These are phyloP conservation scores for Scomber scombrus DNA, from an alignment of 2,113 vertebrate genomes.

Conservation along the genomic window DNA sequence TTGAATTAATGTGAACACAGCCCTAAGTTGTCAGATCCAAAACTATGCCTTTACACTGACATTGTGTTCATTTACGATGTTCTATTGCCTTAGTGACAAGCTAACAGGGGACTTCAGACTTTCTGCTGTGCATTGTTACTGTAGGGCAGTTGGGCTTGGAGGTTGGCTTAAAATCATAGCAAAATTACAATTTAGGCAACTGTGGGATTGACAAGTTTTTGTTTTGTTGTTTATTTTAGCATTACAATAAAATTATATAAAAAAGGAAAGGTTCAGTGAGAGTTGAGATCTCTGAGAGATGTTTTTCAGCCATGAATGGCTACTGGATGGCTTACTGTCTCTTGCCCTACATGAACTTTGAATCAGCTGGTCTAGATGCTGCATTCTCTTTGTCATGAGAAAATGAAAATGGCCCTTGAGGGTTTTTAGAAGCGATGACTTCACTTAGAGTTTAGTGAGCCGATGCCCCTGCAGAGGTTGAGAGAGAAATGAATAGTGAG, in stretches of 20 bases:
- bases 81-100: background rate
- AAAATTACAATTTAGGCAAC: background rate
- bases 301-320: background rate
- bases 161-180: background rate
- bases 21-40: too few species aligned
- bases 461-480: slow-evolving; percentile 7
- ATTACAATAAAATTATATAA: background rate
- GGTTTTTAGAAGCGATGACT: background rate
- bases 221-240: too few species aligned
- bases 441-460: slow-evolving; percentile 21
- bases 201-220: background rate
- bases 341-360: slow-evolving; percentile 22
- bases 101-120: background rate
- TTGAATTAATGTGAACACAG: too few species aligned
- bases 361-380: slow-evolving; percentile 1
- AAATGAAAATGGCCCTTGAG: slow-evolving; percentile 9
- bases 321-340: slow-evolving; percentile 19
- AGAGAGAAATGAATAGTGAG: slow-evolving; percentile 12
- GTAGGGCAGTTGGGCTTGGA: background rate
- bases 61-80: too few species aligned
- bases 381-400: background rate
- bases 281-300: too few species aligned
- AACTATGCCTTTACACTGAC: too few species aligned
- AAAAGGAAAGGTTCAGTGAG: too few species aligned
- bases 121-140: too few species aligned